A percentile compares a stretch with the other conserved stretches of the same genome.
These are phyloP conservation scores for Polymixis flavicincta DNA, from an alignment of 2,888 invertebrate genomes.

Conservation along the genomic window DNA sequence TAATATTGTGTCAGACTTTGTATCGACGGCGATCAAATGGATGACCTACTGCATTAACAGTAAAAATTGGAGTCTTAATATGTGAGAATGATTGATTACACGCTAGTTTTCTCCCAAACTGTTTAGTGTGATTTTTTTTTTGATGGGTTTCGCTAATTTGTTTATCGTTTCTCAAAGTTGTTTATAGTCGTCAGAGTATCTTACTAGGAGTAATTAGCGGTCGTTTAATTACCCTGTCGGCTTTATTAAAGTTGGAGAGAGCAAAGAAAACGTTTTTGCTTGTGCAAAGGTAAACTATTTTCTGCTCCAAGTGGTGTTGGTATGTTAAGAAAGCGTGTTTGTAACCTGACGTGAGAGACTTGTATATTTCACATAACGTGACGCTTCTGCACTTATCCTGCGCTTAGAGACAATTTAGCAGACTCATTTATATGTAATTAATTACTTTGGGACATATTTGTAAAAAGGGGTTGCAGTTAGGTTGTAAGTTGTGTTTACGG, in stretches of 20 bases:
- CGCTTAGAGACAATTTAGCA: conserved; percentile 52
- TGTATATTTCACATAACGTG: conserved; percentile 66
- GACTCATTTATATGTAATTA: conserved; percentile 19
- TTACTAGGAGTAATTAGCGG: conserved; percentile 35
- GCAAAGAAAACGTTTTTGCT: conserved; percentile 59
- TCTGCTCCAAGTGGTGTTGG: conserved; percentile 73
- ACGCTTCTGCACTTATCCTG: conserved; percentile 62
- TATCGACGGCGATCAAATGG: conserved; percentile 52
- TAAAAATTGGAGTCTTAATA: conserved; percentile 35
- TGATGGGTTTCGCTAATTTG: conserved; percentile 42
- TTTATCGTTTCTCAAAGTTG: conserved; percentile 33
- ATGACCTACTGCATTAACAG: conserved; percentile 49
- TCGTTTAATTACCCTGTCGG: conserved; percentile 40
- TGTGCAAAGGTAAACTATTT: conserved; percentile 70
- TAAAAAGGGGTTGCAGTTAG: conserved; percentile 1
- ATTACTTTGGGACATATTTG: conserved; percentile 27
- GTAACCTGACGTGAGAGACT: conserved; percentile 59
- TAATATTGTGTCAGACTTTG: conserved; percentile 60
- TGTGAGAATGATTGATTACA: conserved; percentile 44
- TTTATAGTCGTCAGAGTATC: conserved; percentile 39
- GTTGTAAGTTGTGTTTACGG: conserved; percentile 19
- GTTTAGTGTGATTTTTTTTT: conserved; percentile 30
- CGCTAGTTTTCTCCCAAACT: conserved; percentile 33
- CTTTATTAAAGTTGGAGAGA: conserved; percentile 49
- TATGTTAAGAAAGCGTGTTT: conserved; percentile 79